Evolutionary conservation across 2,797 vertebrate species (phyloP).

Genomic region (Acrocephalus scirpaceus): DNA sequence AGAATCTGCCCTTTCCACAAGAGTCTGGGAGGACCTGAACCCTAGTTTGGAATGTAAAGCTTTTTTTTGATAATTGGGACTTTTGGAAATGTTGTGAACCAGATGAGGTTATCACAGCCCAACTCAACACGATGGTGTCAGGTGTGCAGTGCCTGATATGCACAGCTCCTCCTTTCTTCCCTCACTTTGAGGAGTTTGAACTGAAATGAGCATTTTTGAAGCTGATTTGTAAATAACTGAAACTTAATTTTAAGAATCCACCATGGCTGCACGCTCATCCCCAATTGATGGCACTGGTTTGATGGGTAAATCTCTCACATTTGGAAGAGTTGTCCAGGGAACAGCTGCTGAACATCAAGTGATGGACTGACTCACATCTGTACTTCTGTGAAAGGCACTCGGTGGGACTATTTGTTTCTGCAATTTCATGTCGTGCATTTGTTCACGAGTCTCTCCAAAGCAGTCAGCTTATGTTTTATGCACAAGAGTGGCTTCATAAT

Average conservation of each 20-base stretch:
- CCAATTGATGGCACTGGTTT: neutral
- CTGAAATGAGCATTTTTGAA: neutral
- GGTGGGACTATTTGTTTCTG: neutral
- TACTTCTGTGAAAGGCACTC: neutral
- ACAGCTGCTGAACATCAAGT: neutral
- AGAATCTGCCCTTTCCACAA: neutral
- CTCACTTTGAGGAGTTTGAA: neutral
- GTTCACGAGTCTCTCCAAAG: neutral
- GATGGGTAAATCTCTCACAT: neutral
- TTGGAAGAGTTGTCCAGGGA: neutral
- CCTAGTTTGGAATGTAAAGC: neutral
- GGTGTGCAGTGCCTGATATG: rapidly evolving
- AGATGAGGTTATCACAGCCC: neutral
- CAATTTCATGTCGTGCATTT: neutral
- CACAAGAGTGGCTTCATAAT: neutral
- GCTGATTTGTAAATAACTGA: neutral
- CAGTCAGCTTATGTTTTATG: conserved; percentile 5
- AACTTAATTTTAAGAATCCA: neutral
- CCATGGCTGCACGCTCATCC: rapidly evolving
- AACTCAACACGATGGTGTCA: rapidly evolving
- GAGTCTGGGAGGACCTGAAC: neutral
- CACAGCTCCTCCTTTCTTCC: neutral
- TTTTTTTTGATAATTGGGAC: neutral
- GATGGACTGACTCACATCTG: neutral
- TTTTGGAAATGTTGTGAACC: neutral